Evolutionary conservation across 1,140 invertebrate species (phyloP).

Genomic region (Drosophila pectinifera): DNA sequence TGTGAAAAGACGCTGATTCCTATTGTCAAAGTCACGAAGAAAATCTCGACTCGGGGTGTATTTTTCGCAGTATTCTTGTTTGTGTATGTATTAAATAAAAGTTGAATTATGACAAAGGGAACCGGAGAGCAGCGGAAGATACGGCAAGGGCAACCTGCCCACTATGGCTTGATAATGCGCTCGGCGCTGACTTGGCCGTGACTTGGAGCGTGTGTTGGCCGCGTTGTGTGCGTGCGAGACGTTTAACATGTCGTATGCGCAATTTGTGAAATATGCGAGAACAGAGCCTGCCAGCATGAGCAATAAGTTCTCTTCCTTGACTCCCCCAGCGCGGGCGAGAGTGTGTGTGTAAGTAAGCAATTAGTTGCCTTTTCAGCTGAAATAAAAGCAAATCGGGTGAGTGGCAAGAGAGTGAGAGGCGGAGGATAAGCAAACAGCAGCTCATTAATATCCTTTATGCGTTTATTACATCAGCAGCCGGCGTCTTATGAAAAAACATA

Average conservation of each 20-base stretch:
- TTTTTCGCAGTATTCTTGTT: constrained; percentile 17
- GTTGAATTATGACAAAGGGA: constrained; percentile 77
- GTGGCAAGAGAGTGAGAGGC: constrained; percentile 3
- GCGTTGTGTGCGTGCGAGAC: constrained; percentile 51
- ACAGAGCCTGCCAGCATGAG: constrained; percentile 64
- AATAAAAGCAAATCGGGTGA: constrained; percentile 74
- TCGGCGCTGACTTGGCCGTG: constrained; percentile 46
- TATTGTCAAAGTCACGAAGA: constrained; percentile 9
- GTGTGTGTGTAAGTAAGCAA: constrained; percentile 71
- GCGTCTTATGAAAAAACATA: constrained; percentile 70
- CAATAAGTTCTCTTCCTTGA: constrained; percentile 59
- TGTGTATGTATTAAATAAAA: constrained; percentile 71
- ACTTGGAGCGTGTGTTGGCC: constrained; percentile 43
- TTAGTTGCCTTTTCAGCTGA: constrained; percentile 83
- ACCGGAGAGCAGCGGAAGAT: constrained; percentile 13
- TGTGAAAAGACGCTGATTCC: constrained; percentile 1
- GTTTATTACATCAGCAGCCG: constrained; percentile 73
- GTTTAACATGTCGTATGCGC: constrained; percentile 83
- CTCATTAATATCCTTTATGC: constrained; percentile 83
- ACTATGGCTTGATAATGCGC: constrained; percentile 76
- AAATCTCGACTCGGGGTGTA: constrained; percentile 1
- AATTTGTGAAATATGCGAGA: constrained; percentile 81
- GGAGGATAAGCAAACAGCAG: constrained; percentile 68
- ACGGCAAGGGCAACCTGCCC: constrained; percentile 36
- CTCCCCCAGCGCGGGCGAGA: background rate